phyloP scores from a whole-genome alignment of 2,888 invertebrate species.

The Diaperis boleti region DNA sequence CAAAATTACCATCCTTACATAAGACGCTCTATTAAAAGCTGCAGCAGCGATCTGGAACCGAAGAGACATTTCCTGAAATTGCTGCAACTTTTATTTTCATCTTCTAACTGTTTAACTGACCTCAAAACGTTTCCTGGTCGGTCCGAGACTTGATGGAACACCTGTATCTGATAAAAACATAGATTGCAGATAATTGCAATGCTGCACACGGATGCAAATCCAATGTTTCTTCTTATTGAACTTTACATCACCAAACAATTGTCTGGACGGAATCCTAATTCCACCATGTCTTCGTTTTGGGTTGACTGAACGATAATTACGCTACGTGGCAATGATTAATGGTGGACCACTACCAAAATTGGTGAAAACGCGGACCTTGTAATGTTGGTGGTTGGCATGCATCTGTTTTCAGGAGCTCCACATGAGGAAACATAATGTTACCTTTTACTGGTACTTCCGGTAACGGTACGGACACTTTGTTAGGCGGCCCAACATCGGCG shows the following conservation, averaged over 20 bases:
- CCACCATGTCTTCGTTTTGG: slow-evolving; percentile 12
- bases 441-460: no score
- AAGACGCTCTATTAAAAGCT: slow-evolving; percentile 32
- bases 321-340: slow-evolving; percentile 26
- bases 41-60: slow-evolving; percentile 17
- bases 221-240: no score
- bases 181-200: background rate
- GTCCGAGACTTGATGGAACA: slow-evolving; percentile 6
- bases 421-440: no score
- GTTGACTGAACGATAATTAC: slow-evolving; percentile 33
- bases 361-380: slow-evolving; percentile 1
- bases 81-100: slow-evolving; percentile 29
- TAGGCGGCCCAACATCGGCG: no score
- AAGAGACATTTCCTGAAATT: slow-evolving; percentile 27
- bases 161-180: slow-evolving; percentile 20
- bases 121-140: slow-evolving; percentile 27
- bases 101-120: slow-evolving; percentile 12
- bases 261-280: slow-evolving; percentile 17
- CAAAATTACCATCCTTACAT: slow-evolving; percentile 24
- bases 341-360: slow-evolving; percentile 5
- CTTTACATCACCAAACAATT: slow-evolving; percentile 5
- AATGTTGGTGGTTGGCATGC: background rate
- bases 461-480: no score
- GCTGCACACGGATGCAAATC: no score
- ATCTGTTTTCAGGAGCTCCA: no score